A percentile compares a stretch with the other conserved stretches of the same genome.
Conservation (phyloP, 1,140 invertebrate species). For the Cotesia chilonis region DNA sequence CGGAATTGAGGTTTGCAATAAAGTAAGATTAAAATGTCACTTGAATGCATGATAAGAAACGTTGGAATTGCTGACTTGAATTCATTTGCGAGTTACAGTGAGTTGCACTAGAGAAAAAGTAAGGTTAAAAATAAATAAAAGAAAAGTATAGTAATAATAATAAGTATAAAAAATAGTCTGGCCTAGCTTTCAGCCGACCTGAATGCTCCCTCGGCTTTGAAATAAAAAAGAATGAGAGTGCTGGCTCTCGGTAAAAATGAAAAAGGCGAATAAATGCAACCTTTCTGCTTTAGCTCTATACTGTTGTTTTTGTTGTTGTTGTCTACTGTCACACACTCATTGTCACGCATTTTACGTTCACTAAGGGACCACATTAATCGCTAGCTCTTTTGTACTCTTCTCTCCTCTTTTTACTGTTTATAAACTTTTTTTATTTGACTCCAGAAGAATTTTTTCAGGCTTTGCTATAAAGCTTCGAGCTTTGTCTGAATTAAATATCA, state of each 20-base stretch:
- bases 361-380: conserved; percentile 10
- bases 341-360: conserved; percentile 35
- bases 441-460: no score
- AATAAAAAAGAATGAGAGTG: conserved; percentile 32
- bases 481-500: no score
- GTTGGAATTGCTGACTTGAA: conserved; percentile 20
- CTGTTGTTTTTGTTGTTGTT: no score
- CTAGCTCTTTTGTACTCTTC: background rate
- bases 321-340: conserved; percentile 14
- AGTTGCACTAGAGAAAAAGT: background rate
- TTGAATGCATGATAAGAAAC: conserved; percentile 13
- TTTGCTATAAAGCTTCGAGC: no score
- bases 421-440: background rate
- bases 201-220: conserved; percentile 31
- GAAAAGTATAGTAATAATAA: background rate
- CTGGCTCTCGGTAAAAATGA: conserved; percentile 7
- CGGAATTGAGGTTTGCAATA: conserved; percentile 14
- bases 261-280: conserved; percentile 23
- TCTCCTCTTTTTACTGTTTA: background rate
- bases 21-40: conserved; percentile 18
- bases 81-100: conserved; percentile 17
- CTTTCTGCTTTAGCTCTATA: conserved; percentile 14
- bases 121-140: conserved; percentile 5
- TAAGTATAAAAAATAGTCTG: conserved; percentile 18
- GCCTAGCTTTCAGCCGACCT: conserved; percentile 23